Conservation (phyloP, 2,888 invertebrate species). For the Xanthia togata region DNA sequence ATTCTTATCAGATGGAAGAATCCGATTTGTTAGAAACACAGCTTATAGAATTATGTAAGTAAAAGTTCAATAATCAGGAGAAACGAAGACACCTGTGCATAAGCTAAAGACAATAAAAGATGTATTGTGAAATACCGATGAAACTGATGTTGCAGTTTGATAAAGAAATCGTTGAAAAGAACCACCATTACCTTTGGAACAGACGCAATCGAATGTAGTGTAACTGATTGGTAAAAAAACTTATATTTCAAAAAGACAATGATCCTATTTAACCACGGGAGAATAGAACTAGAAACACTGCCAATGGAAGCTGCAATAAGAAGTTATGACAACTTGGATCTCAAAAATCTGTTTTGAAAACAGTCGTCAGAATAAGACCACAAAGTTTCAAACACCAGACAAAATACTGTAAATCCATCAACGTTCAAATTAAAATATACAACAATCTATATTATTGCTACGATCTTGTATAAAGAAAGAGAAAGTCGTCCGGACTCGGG, state of each 20-base stretch:
- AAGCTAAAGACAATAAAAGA: neutral
- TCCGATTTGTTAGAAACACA: neutral
- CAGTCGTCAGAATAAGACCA: neutral
- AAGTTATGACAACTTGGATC: neutral
- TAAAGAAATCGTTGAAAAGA: neutral
- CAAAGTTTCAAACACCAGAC: slow-evolving; percentile 13
- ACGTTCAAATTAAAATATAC: slow-evolving; percentile 47
- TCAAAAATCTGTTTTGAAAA: neutral
- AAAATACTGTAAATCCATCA: slow-evolving; percentile 44
- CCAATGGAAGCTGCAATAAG: neutral
- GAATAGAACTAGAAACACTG: neutral
- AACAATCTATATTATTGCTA: slow-evolving; percentile 46
- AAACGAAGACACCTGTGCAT: neutral
- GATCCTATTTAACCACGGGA: neutral
- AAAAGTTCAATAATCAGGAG: neutral
- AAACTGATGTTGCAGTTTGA: neutral
- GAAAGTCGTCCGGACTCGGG: slow-evolving; percentile 65
- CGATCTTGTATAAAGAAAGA: slow-evolving; percentile 64
- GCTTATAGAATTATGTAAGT: neutral
- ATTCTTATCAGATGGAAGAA: neutral
- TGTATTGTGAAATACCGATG: neutral
- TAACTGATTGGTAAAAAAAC: neutral
- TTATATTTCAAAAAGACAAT: neutral
- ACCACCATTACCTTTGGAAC: neutral
- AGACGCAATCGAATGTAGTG: neutral